Conservation (phyloP, 2,888 invertebrate genomes). For the Meteorus colon region DNA sequence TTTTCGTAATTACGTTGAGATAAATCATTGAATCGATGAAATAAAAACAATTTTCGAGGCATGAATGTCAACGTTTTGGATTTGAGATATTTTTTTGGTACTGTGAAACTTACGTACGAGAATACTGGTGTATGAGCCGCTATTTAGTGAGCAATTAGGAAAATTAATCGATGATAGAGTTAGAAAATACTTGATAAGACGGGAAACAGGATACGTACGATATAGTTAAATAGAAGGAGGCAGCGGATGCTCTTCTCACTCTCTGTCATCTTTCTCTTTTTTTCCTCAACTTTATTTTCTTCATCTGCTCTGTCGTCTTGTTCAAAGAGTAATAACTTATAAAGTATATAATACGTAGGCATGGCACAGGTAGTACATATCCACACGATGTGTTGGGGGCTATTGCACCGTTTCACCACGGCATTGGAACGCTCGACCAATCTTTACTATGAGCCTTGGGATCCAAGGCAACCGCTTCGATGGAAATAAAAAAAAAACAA, state of each 20-base stretch:
- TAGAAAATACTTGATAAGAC: not conserved
- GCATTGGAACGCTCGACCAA: slow-evolving; percentile 24
- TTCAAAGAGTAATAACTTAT: slow-evolving; percentile 33
- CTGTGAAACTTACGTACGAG: not conserved
- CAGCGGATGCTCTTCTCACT: slow-evolving; percentile 11
- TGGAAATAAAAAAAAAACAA: slow-evolving; percentile 14
- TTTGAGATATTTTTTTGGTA: too few species aligned
- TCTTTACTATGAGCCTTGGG: slow-evolving; percentile 30
- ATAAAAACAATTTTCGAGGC: too few species aligned
- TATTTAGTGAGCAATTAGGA: not conserved
- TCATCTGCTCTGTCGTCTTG: slow-evolving; percentile 14
- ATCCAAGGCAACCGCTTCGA: slow-evolving; percentile 27
- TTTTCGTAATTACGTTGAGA: too few species aligned
- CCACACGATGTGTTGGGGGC: slow-evolving; percentile 15
- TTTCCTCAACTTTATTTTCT: slow-evolving; percentile 5
- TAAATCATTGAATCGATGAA: too few species aligned
- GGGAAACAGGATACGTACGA: slow-evolving; percentile 9
- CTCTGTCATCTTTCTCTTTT: not conserved
- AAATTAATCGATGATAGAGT: slow-evolving; percentile 17
- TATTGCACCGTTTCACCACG: slow-evolving; percentile 20
- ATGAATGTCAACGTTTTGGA: too few species aligned
- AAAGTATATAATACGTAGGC: slow-evolving; percentile 20
- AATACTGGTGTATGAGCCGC: not conserved
- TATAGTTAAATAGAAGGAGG: not conserved
- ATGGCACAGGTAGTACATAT: slow-evolving; percentile 2